Base-by-base conservation (phyloP, 2,113 vertebrate species). In the Mustela nigripes region DNA sequence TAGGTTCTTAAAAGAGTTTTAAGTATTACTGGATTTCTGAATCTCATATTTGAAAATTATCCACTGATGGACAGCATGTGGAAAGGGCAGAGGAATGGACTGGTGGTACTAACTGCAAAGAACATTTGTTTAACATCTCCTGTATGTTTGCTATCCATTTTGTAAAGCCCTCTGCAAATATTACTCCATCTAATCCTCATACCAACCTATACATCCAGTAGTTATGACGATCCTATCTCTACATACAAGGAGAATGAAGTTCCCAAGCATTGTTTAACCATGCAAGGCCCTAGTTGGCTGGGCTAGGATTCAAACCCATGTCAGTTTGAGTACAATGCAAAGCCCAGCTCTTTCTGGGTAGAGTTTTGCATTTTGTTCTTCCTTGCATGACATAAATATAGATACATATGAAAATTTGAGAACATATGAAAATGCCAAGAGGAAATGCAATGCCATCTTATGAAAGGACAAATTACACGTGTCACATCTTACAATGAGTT, bases 191-290 rank as follows among this genome's bases (percentile, higher is more conserved):
- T 39, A n/a, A 18, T 24, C 36, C n/a, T 53, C 67, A 18, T 24
- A n/a, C 11, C 0, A 26, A 9, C 14, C 10, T 39, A 7, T 1
- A 7, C 2, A 1, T 3, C 1, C 12, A 7, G 7, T 19, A 31
- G 5, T 2, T 73, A 3, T 28, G 16, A 31, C 2, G 1, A 45
- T 71, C 63, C 81, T 58, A 14, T 36, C 16, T 48, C 42, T 4
- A 16, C 7, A 6, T 3, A 36, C 10, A 81, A 90, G 48, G 9
- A 81, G 28, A 63, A 6, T 45, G 14, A 79, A 67, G 2, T 26
- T 86, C 16, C 15, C 3, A 39, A 2, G 24, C 31, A 16, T 28
- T 12, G 14, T 53, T 67, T 42, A 63, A 11, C 36, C 18, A 5
- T 11, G 53, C n/a, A 26, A 74, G 16, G 26, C 8, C 18, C 62